Evolutionary conservation across 2,797 vertebrate genomes (phyloP), one percentile per base, ranked within the genome.

Genomic region (Taeniopygia guttata): DNA sequence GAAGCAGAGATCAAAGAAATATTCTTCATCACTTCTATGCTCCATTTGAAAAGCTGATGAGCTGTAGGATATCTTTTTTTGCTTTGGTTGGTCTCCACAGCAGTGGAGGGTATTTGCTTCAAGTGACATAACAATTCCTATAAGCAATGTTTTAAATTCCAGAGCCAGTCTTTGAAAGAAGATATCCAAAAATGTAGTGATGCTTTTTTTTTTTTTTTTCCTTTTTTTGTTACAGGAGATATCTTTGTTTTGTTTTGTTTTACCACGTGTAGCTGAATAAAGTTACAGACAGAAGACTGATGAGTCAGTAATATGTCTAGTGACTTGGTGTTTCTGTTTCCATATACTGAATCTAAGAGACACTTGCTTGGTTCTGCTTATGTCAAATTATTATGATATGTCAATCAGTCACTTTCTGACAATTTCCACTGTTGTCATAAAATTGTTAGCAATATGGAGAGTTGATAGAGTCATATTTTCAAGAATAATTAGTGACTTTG

Each of bases 41-140:
- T 92, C 89, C 77, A 11, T 86, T 96, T 88, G 48, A 93, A 93
- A 84, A 92, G 73, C 8, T 84, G 85, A 96, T 96, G 96, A 93
- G 19, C 62, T 96, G 72, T 68, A 93, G 81, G 84, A 85, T 56
- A 55, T 80, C 30, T 95, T 82, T 75, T 87, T 68, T 94, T 81
- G n/a, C 43, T 85, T 89, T 89, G 74, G 29, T 60, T 95, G 30
- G 36, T 59, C 68, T 87, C 54, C 34, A 2, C 11, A 66, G 42
- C 13, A 19, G 17, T 55, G 29, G 36, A 89, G 56, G 4, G 0
- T 80, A 63, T 90, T 96, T 95, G 13, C 51, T 93, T 78, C 64
- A 22, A 58, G 9, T 62, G 70, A 29, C 59, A 51, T 79, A 86
- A 73, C 30, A 93, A 34, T 55, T 89, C 62, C 56, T 95, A 66